Conservation (phyloP, 2,797 vertebrate genomes). For the Clarias fuscus region DNA sequence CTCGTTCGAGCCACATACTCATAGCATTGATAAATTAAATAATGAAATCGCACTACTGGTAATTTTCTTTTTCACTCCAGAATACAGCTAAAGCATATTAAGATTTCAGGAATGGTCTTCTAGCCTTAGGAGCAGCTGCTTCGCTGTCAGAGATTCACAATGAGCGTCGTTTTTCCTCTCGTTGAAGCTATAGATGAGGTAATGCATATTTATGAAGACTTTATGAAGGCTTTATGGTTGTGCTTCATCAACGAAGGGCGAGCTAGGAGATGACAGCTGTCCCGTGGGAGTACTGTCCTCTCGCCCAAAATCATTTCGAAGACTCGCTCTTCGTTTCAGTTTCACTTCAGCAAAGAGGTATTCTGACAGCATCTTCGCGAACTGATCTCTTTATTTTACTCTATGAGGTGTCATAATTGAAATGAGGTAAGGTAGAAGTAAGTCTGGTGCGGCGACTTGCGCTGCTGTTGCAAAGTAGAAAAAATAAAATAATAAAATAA, state of each 20-base stretch:
- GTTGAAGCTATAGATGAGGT: constrained; percentile 50
- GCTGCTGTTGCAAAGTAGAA: neutral
- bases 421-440: constrained; percentile 11
- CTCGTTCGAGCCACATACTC: neutral
- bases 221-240: constrained; percentile 60
- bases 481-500: neutral
- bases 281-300: constrained; percentile 37
- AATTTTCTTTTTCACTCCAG: constrained; percentile 23
- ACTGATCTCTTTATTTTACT: constrained; percentile 32
- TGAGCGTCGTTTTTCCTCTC: constrained; percentile 37
- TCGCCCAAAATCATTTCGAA: constrained; percentile 33
- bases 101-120: constrained; percentile 21
- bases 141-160: constrained; percentile 17
- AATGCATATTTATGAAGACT: constrained; percentile 63
- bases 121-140: constrained; percentile 11
- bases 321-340: constrained; percentile 27
- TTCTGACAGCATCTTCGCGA: no score
- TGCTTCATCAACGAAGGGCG: constrained; percentile 54
- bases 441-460: neutral
- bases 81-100: constrained; percentile 33
- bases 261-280: constrained; percentile 45
- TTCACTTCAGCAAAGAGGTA: no score
- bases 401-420: neutral
- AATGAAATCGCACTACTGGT: constrained; percentile 5
- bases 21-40: constrained; percentile 30